phyloP scores from a whole-genome alignment of 2,113 vertebrate genomes.

The Terrapene triunguis region DNA sequence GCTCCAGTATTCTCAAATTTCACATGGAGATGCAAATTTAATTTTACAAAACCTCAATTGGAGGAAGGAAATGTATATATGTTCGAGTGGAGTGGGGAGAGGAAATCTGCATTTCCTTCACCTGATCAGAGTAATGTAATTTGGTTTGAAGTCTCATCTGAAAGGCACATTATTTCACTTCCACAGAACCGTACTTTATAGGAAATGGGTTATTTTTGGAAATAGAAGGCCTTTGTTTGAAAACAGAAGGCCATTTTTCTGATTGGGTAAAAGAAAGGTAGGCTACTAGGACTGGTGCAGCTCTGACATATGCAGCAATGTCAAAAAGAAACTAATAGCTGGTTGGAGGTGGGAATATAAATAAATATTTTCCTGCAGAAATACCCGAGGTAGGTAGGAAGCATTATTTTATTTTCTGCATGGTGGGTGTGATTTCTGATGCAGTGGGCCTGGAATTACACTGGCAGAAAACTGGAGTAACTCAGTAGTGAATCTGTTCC shows the following conservation, averaged over 20 bases:
- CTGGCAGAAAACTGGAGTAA: not conserved
- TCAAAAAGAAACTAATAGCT: not conserved
- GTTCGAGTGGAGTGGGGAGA: constrained; percentile 62
- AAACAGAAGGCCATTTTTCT: constrained; percentile 49
- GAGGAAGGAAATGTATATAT: constrained; percentile 11
- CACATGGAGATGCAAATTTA: constrained; percentile 71
- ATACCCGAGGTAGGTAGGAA: not conserved
- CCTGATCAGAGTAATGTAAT: constrained; percentile 71
- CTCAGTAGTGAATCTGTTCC: not conserved
- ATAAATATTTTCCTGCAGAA: not conserved
- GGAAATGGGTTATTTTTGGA: constrained; percentile 64
- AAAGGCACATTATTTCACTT: constrained; percentile 20
- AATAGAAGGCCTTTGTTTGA: constrained; percentile 32
- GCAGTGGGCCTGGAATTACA: not conserved
- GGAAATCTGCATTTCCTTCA: constrained; percentile 78
- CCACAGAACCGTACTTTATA: not conserved
- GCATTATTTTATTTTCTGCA: not conserved
- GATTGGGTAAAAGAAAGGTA: constrained; percentile 19
- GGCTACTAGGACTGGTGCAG: not conserved
- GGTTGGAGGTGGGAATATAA: not conserved
- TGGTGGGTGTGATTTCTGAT: not conserved
- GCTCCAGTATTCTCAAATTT: constrained; percentile 61
- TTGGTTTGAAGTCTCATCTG: constrained; percentile 54
- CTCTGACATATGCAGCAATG: not conserved
- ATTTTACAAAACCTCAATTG: constrained; percentile 44